phyloP scores from a whole-genome alignment of 2,113 vertebrate species.

The Cnemophilus loriae region DNA sequence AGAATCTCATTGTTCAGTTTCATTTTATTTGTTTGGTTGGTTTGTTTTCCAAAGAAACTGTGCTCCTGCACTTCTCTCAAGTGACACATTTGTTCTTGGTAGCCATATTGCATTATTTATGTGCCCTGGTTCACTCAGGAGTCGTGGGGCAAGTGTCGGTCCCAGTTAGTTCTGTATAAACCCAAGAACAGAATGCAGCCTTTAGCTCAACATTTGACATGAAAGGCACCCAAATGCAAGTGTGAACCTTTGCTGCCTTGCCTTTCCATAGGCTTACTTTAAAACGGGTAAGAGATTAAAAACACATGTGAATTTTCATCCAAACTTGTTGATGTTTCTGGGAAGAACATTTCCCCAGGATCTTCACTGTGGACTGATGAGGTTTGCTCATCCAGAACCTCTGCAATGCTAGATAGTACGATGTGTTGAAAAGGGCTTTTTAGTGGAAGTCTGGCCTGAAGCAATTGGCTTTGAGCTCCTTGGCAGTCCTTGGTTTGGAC shows the following conservation, averaged over 20 bases:
- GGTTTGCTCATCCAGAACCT: background rate
- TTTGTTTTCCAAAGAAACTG: constrained; percentile 38
- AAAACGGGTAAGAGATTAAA: background rate
- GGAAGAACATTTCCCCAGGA: background rate
- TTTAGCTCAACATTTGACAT: background rate
- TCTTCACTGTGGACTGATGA: background rate
- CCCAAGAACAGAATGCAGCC: background rate
- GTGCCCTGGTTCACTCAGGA: background rate
- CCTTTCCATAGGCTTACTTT: background rate
- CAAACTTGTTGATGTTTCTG: background rate
- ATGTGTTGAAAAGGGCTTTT: background rate
- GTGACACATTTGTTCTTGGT: constrained; percentile 32
- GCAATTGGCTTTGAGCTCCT: background rate
- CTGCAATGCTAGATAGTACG: background rate
- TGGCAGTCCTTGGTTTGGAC: background rate
- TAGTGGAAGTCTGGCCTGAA: background rate
- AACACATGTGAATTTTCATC: background rate
- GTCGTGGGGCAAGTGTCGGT: background rate
- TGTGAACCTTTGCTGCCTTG: constrained; percentile 3
- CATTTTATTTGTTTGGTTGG: constrained; percentile 56
- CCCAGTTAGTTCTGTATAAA: constrained; percentile 9
- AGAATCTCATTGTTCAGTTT: constrained; percentile 67
- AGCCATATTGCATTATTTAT: constrained; percentile 9
- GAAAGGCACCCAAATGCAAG: constrained; percentile 10
- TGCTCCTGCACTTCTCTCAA: constrained; percentile 31